Evolutionary conservation across 1,140 invertebrate genomes (phyloP), one percentile per base, ranked within the genome.

Genomic region (Drosophila mauritiana): DNA sequence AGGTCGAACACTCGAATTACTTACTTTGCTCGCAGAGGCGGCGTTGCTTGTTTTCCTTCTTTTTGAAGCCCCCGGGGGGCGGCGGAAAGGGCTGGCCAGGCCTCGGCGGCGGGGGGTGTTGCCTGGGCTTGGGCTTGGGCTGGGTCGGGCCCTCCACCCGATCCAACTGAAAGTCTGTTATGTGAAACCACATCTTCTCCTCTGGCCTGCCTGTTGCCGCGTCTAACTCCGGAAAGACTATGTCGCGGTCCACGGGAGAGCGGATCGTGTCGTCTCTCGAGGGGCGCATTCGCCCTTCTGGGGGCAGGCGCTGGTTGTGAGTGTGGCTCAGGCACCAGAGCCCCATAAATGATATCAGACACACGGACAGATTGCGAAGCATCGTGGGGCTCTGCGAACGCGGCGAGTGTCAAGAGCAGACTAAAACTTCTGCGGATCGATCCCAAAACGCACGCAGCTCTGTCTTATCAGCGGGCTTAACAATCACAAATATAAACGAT

Each of bases 1-100:
- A 39, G 1, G 25, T 11, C 22, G 11, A 15, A 36, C 5, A n/a
- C 59, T 5, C 7, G 17, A 17, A 37, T 13, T n/a, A 91, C 80
- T 88, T 70, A 91, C 90, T 91, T 48, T 61, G 61, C 49, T 91
- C 90, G 49, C 90, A 91, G 4, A 91, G 39, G 2, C 90, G 73
- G 13, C 57, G 70, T 7, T 48, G 67, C 1, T 52, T 45, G 27
- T 39, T 62, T 22, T 52, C 64, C 25, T 48, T 80, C 4, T 59
- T 73, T 13, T 86, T 86, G 8, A 72, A 49, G 34, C 70, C 72
- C 12, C 40, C 59, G 1, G 76, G 63, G 3, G 84, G 84, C 12
- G 84, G 84, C 0, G 84, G 84, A 55, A 84, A 88, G n/a, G 68
- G 76, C 39, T 88, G 80, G 0, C 84, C 84, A 0, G 84, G 84